Percentiles rank a stretch among this genome's conserved stretches.
Conservation (phyloP, 2,888 invertebrate species). For the Pyrgus malvae region DNA sequence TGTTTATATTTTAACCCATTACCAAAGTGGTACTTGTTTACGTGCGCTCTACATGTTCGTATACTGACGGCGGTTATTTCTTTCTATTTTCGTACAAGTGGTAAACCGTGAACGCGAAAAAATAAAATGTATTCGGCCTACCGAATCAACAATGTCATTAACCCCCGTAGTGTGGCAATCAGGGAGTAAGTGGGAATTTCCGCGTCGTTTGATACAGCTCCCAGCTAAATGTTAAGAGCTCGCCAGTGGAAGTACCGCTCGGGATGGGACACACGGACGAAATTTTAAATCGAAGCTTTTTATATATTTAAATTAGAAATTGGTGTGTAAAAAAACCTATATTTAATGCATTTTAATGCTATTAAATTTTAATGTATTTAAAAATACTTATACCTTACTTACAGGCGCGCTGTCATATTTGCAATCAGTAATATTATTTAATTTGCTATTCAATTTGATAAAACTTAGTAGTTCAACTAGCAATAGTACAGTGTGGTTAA, state of each 20-base stretch:
- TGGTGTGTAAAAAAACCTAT: no score
- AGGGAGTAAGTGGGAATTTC: conserved; percentile 79
- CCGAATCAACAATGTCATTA: conserved; percentile 78
- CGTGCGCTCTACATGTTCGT: neutral
- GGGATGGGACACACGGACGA: conserved; percentile 46
- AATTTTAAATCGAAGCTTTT: conserved; percentile 9
- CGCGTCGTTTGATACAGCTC: conserved; percentile 77
- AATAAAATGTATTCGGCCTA: conserved; percentile 70
- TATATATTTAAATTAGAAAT: no score
- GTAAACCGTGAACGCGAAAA: conserved; percentile 54
- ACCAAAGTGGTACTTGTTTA: conserved; percentile 12
- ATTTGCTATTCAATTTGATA: no score
- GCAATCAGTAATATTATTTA: no score
- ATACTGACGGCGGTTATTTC: conserved; percentile 1
- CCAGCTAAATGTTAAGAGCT: conserved; percentile 77
- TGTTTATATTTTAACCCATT: conserved; percentile 11
- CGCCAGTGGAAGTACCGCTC: conserved; percentile 51
- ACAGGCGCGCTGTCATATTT: no score
- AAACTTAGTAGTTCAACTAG: no score
- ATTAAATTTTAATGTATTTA: no score
- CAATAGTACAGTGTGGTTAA: no score
- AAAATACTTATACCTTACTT: no score
- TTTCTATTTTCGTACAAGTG: conserved; percentile 31
- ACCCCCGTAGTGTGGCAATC: conserved; percentile 79
- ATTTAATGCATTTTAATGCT: no score